Base-by-base conservation (phyloP, 1,140 invertebrate species). In the Aricia agestis region DNA sequence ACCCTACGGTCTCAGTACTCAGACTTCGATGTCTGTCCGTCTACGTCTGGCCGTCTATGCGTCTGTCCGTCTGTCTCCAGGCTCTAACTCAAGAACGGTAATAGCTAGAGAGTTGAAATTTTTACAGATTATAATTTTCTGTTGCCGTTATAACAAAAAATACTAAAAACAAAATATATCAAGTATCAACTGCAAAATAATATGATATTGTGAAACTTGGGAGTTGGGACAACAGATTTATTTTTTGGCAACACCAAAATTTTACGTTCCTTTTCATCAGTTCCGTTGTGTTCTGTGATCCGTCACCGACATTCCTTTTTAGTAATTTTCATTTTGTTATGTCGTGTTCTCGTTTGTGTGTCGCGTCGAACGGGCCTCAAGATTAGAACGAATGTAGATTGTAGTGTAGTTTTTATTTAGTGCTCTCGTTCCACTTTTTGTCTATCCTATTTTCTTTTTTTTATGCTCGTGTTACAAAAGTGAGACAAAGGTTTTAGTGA, bases 401-500 rank as follows among this genome's bases (percentile, higher is more conserved):
- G 71, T 85, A 82, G 80, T 89, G 79, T 78, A 71, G 78, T 78
- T 74, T 83, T 82, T 84, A 84, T 78, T 83, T 81, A 80, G 78
- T 79, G 89, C 81, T 91, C 89, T 91, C 87, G 84, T 89, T 91
- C 87, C 87, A 89, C 86, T 89, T 91, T 89, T 91, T 80, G 81
- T 82, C 70, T 77, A 77, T 82, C 80, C 75, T 84, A 82, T 82
- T 78, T 82, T 82, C 73, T 73, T 73, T 72, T 69, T 25, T 25
- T 25, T 25, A 25, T 81, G 1, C 45, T 52, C 9, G 45, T 52
- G 45, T 72, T 71, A 70, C 42, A 72, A 78, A 72, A 78, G 83
- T 85, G 83, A 81, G 78, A 84, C 80, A 83, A 85, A 84, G 82
- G 77, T 76, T 81, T 63, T 79, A 79, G 78, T 81, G 74, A 77